Percentiles rank a stretch among this genome's conserved stretches.
Evolutionary conservation across 2,113 vertebrate species (phyloP).

Genomic region (Oophaga pumilio): DNA sequence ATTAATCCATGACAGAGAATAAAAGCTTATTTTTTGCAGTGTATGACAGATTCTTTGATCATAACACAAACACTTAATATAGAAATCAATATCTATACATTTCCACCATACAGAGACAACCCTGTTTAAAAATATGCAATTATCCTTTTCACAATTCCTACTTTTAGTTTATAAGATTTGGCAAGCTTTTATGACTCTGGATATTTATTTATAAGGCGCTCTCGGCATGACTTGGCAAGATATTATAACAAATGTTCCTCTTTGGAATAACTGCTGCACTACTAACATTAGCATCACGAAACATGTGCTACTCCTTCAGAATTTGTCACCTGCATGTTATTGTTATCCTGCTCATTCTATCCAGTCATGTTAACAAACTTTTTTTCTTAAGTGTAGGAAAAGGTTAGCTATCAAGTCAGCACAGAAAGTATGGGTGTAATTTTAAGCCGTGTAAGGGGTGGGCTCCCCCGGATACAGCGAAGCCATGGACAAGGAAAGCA

Average conservation of each 20-base stretch:
- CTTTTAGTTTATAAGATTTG: conserved; percentile 25
- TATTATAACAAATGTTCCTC: conserved; percentile 34
- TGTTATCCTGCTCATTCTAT: neutral
- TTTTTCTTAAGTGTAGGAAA: neutral
- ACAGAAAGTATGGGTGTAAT: neutral
- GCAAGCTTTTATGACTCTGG: conserved; percentile 5
- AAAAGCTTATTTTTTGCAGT: too few species aligned
- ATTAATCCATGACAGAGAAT: too few species aligned
- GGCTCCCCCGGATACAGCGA: too few species aligned
- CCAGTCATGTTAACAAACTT: neutral
- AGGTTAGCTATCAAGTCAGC: neutral
- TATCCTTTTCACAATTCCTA: neutral
- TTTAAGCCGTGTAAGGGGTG: too few species aligned
- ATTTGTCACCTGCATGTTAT: conserved; percentile 43
- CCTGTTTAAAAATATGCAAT: neutral
- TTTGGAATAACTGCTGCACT: neutral
- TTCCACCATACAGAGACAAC: conserved; percentile 3
- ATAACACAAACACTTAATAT: too few species aligned
- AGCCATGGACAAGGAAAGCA: too few species aligned
- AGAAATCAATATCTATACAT: neutral
- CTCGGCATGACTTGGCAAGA: conserved; percentile 34
- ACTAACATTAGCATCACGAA: conserved; percentile 21
- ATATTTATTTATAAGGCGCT: conserved; percentile 24
- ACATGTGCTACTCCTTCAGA: conserved; percentile 31
- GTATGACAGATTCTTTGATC: too few species aligned